Percentiles rank a stretch among this genome's conserved stretches.
Conservation (phyloP, 2,797 vertebrate genomes). For the Poecile montanus region DNA sequence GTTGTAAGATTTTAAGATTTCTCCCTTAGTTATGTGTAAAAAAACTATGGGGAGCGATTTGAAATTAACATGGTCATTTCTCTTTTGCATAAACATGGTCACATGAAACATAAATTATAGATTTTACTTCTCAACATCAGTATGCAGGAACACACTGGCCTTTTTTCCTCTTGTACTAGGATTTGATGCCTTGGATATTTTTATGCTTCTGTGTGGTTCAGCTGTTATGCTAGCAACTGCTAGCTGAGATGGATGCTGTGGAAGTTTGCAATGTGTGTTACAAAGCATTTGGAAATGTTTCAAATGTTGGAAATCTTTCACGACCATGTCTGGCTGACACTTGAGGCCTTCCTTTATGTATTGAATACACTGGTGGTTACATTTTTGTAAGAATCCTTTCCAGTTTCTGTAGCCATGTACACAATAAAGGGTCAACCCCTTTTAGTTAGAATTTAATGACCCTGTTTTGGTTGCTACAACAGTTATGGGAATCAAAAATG, state of each 20-base stretch:
- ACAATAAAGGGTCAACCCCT: background rate
- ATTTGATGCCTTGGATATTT: conserved; percentile 30
- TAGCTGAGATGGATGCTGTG: conserved; percentile 4
- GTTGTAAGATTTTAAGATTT: background rate
- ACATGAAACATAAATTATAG: background rate
- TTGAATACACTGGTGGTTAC: background rate
- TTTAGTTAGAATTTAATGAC: background rate
- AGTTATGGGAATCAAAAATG: background rate
- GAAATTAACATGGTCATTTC: background rate
- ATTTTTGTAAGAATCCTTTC: background rate
- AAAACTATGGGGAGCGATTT: background rate
- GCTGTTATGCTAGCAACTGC: conserved; percentile 53
- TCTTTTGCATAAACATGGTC: background rate
- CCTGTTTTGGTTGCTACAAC: background rate
- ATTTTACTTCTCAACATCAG: background rate
- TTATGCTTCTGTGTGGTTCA: conserved; percentile 24
- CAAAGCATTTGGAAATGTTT: conserved; percentile 55
- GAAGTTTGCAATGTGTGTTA: conserved; percentile 55
- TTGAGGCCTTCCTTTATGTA: background rate
- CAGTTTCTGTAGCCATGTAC: background rate
- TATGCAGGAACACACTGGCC: background rate
- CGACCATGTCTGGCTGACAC: background rate
- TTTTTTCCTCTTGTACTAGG: background rate
- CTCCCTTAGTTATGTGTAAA: background rate
- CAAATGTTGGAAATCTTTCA: background rate